Base-by-base conservation (phyloP, 2,888 invertebrate genomes). In the Sphinx pinastri region DNA sequence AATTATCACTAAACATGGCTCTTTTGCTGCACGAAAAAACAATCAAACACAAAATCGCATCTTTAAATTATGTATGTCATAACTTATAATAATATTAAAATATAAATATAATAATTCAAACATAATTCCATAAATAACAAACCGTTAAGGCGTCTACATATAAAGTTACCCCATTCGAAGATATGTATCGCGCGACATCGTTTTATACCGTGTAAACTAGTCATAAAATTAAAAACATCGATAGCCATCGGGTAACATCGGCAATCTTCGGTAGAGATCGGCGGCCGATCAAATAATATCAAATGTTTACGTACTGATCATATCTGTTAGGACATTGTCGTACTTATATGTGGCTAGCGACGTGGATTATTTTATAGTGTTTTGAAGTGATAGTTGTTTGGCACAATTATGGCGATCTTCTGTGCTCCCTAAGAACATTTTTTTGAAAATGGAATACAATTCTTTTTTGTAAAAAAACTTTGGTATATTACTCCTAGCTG, bases 251-350 rank as follows among this genome's bases (percentile, higher is more conserved):
- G 76, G 70, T 59, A 73, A 75, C 80, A 81, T 84, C 84, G 83
- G 78, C 79, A 81, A 86, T 87, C 89, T 81, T 77, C 84, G 84
- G 79, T 73, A 74, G 77, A 79, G 81, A 88, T 88, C 88, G 82
- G 77, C 75, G 71, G 74, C 70, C 79, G 79, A 84, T 85, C 86
- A 82, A 87, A 91, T 91, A 90, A 90, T 88, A 84, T 86, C 80
- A 82, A 77, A 82, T 81, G 86, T 91, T 91, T 91, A 91, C 84
- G 83, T 75, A 58, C 74, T 76, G 90, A 90, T 90, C 80, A 75
- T 83, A 90, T 90, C 90, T 88, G 12, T 45, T 12, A 38, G 19
- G 67, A 38, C 31, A 31, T 51, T 52, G 67, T 70, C 59, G 51
- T 38, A 70, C 59, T 70, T 38, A n/a, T 11, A 38, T 38, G 52